phyloP scores from a whole-genome alignment of 2,797 vertebrate species.

The Octomys mimax region DNA sequence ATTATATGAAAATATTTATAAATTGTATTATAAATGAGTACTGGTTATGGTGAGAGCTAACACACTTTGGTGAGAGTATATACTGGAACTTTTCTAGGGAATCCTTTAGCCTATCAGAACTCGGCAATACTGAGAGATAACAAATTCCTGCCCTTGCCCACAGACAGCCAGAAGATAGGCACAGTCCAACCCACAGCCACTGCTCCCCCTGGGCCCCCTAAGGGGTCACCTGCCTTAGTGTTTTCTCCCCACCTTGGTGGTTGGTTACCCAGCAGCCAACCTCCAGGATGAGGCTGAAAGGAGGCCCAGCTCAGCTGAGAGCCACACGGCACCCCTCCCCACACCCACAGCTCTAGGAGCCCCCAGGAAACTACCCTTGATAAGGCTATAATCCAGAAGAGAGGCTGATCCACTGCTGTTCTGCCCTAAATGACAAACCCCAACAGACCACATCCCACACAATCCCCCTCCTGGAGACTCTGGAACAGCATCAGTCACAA shows the following conservation, averaged over 20 bases:
- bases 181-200: background rate
- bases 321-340: background rate
- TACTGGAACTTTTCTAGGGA: background rate
- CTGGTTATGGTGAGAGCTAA: background rate
- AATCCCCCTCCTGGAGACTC: background rate
- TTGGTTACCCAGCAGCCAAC: background rate
- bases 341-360: background rate
- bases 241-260: background rate
- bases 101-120: background rate
- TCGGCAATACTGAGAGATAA: background rate
- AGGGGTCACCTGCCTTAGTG: background rate
- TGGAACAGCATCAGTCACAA: background rate
- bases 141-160: background rate
- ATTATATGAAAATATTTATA: background rate
- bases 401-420: background rate
- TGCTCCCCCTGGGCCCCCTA: background rate
- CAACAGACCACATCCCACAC: background rate
- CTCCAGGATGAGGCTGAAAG: background rate
- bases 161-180: no score
- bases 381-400: background rate
- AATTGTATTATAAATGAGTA: background rate
- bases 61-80: background rate
- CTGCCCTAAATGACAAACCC: background rate
- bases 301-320: background rate
- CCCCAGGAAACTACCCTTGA: background rate